These are phyloP conservation scores for Timandra comae DNA, from an alignment of 2,888 invertebrate genomes.

Conservation along the genomic window DNA sequence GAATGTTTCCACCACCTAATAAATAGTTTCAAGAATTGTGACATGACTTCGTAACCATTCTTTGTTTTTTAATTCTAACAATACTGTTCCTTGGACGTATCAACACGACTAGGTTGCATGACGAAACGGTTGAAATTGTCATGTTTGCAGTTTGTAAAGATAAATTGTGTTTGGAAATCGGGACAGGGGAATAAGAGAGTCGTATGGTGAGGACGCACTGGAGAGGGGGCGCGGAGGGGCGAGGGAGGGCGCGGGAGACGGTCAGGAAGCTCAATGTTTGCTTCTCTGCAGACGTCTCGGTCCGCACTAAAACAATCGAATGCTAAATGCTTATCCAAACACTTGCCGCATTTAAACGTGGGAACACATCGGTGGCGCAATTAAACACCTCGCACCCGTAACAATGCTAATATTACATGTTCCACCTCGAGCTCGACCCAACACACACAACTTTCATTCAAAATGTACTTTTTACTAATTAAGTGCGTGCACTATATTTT, in stretches of 20 bases:
- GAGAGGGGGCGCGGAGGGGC: conserved; percentile 14
- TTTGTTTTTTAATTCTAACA: conserved; percentile 34
- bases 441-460: too few species aligned
- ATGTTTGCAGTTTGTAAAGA: background rate
- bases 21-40: conserved; percentile 60
- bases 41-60: conserved; percentile 38
- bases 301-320: conserved; percentile 75
- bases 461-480: too few species aligned
- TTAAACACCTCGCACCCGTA: conserved; percentile 53
- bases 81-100: background rate
- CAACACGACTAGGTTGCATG: too few species aligned
- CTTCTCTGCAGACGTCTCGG: conserved; percentile 63
- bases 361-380: conserved; percentile 69
- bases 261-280: conserved; percentile 64
- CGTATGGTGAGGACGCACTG: conserved; percentile 14
- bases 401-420: conserved; percentile 35
- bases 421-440: conserved; percentile 26
- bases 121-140: background rate
- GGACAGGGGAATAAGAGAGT: background rate
- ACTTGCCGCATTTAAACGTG: conserved; percentile 70
- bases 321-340: conserved; percentile 72
- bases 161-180: background rate
- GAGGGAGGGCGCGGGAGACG: conserved; percentile 22
- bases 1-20: conserved; percentile 57
- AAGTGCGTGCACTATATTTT: too few species aligned